Percentiles rank a stretch among this genome's conserved stretches.
Conservation (phyloP, 2,113 vertebrate genomes). For the Pteruthius melanotis region DNA sequence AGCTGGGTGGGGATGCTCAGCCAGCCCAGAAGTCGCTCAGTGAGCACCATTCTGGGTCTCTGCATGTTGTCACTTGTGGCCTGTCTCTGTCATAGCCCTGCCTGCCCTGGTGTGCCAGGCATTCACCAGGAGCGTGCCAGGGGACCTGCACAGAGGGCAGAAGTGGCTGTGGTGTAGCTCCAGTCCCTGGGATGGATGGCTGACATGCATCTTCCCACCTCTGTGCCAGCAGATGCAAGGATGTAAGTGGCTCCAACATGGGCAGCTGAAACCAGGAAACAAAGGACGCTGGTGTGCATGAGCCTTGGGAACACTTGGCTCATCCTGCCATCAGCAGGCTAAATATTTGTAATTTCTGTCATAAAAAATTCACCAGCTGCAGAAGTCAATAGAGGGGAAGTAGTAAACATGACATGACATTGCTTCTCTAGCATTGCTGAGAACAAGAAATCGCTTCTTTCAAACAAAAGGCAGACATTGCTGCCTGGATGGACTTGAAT, state of each 20-base stretch:
- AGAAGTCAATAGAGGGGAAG: constrained; percentile 73
- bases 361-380: constrained; percentile 69
- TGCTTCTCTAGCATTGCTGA: constrained; percentile 52
- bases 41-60: background rate
- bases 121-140: too few relatives aligned
- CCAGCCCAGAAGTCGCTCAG: fast-evolving
- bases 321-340: constrained; percentile 71
- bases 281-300: constrained; percentile 51
- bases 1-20: background rate
- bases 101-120: background rate
- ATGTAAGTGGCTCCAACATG: constrained; percentile 26
- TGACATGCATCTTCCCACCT: background rate
- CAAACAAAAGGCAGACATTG: constrained; percentile 40
- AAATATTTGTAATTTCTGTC: constrained; percentile 74
- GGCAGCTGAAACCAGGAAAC: constrained; percentile 53
- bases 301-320: constrained; percentile 68
- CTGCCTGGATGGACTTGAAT: constrained; percentile 60
- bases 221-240: constrained; percentile 30
- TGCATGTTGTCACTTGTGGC: fast-evolving
- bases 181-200: background rate
- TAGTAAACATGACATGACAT: constrained; percentile 61
- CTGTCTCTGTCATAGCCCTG: background rate
- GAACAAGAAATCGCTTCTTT: constrained; percentile 45
- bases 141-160: background rate
- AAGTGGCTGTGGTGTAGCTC: background rate